These are phyloP conservation scores for Trisateles emortualis DNA, from an alignment of 2,888 invertebrate species.

Conservation along the genomic window DNA sequence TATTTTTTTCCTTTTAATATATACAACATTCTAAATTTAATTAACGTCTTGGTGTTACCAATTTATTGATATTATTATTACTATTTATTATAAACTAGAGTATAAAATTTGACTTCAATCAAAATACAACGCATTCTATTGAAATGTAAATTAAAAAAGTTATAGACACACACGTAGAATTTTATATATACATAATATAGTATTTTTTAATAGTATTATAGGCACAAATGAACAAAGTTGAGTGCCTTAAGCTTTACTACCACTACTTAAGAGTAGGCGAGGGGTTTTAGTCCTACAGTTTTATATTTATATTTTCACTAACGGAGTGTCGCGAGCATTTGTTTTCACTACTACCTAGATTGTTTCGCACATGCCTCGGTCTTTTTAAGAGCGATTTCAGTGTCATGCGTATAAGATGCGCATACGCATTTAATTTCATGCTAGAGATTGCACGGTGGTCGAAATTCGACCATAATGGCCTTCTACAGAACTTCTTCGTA, in stretches of 20 bases:
- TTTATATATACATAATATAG: slow-evolving; percentile 42
- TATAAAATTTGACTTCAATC: slow-evolving; percentile 78
- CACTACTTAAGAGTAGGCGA: slow-evolving; percentile 78
- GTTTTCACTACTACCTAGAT: too few relatives aligned
- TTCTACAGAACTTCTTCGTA: too few relatives aligned
- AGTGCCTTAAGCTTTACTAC: slow-evolving; percentile 72
- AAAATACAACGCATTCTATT: slow-evolving; percentile 70
- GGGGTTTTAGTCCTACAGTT: slow-evolving; percentile 79
- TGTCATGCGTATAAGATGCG: too few relatives aligned
- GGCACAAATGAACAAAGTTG: slow-evolving; percentile 80
- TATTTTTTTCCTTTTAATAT: slow-evolving; percentile 46
- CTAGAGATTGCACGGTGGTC: too few relatives aligned
- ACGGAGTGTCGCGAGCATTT: neutral
- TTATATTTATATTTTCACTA: slow-evolving; percentile 40
- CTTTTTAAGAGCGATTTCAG: too few relatives aligned
- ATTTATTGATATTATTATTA: slow-evolving; percentile 69
- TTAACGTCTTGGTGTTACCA: slow-evolving; percentile 78
- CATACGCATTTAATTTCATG: too few relatives aligned
- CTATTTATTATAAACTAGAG: slow-evolving; percentile 64
- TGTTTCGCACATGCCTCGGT: too few relatives aligned
- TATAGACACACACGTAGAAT: slow-evolving; percentile 64
- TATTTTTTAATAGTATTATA: slow-evolving; percentile 69
- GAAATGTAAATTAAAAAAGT: slow-evolving; percentile 53
- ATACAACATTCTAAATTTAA: slow-evolving; percentile 69
- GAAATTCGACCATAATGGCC: too few relatives aligned